Base-by-base conservation (phyloP, 2,888 invertebrate species). In the Nephrotoma appendiculata region DNA sequence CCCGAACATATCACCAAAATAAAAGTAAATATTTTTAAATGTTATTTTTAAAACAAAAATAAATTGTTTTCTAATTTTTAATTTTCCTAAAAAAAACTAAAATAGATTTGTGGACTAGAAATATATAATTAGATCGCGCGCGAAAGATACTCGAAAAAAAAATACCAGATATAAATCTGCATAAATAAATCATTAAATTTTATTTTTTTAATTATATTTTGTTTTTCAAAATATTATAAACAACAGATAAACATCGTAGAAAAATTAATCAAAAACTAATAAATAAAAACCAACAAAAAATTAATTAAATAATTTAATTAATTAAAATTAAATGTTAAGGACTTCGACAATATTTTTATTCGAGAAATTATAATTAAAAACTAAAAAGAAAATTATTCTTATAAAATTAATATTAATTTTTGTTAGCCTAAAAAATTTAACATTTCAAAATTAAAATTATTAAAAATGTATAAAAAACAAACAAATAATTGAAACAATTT, bases 291-390 rank as follows among this genome's bases (percentile, higher is more conserved):
- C 15, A 84, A 42, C 12, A 84, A 84, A 84, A 48, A 42, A 84
- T 42, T 42, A 84, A 84, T 84, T 42, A 84, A 84, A 42, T 42
- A 15, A 42, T 42, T 42, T 84, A 84, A 84, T 42, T 43, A 84
- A 84, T 42, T 84, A 84, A 84, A 84, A 84, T 84, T 84, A 84
- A 84, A 84, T 42, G 42, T 84, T 84, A 84, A 84, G 84, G 84
- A 84, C 84, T 84, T 84, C 84, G 84, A 84, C 84, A 84, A 84
- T 84, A 84, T 84, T 84, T 84, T 84, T 84, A 84, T 84, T 84
- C 84, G 84, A 84, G 43, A 84, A 84, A 84, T 42, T 42, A 84
- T 42, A 84, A 41, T 84, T 42, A 84, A 84, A 15, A 42, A 84
- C 41, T 84, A 84, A 42, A 84, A 42, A 42, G n/a, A 84, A 84